phyloP scores from a whole-genome alignment of 2,888 invertebrate species.

The Polyommatus icarus region DNA sequence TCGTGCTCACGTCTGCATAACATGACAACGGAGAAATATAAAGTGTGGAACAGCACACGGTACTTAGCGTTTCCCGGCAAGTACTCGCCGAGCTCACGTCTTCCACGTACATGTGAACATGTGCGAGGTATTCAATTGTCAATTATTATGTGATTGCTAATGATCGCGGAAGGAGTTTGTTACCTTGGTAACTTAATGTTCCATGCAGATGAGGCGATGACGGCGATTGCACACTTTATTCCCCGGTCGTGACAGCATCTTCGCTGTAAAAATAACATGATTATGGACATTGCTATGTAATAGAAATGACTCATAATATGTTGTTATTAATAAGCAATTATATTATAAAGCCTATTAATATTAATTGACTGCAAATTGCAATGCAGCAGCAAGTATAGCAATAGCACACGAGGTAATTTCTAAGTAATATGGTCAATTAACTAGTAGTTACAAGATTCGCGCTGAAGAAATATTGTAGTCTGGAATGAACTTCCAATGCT shows the following conservation, averaged over 20 bases:
- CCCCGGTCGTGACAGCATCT: slow-evolving; percentile 13
- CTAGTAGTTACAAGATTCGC: neutral
- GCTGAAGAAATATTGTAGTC: neutral
- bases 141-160: slow-evolving; percentile 40
- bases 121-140: slow-evolving; percentile 38
- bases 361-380: neutral
- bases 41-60: slow-evolving; percentile 7
- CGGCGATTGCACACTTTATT: slow-evolving; percentile 11
- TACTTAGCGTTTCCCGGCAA: slow-evolving; percentile 17
- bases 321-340: neutral
- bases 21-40: slow-evolving; percentile 35
- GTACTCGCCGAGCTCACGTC: slow-evolving; percentile 29
- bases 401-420: neutral
- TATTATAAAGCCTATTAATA: neutral
- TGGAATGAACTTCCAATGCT: neutral
- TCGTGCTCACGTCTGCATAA: slow-evolving; percentile 50
- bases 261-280: slow-evolving; percentile 5
- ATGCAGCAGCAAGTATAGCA: neutral
- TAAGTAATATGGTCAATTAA: neutral
- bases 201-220: slow-evolving; percentile 34
- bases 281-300: neutral
- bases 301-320: neutral
- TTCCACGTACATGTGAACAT: slow-evolving; percentile 34
- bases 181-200: slow-evolving; percentile 40
- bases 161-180: slow-evolving; percentile 40